Evolutionary conservation across 2,888 invertebrate genomes (phyloP), one percentile per base, ranked within the genome.

Genomic region (Agriopis aurantiaria): DNA sequence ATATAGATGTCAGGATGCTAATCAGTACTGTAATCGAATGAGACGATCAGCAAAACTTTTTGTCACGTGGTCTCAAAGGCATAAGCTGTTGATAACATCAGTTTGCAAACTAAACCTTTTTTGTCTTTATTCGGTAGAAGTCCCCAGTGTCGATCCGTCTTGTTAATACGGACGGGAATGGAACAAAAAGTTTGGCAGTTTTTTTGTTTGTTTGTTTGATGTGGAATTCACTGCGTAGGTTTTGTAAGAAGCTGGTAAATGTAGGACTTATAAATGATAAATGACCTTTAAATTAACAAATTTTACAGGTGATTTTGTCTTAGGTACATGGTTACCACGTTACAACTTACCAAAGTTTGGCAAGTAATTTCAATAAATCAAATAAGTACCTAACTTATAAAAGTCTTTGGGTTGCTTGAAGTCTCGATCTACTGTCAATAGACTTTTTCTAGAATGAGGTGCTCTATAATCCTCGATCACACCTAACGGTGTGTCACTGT

Each of bases 11-110:
- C 84, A 85, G 76, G 82, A 79, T 72, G 75, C 82, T 85, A 85
- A 88, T 88, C 86, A 85, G 83, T 78, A 82, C 83, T 76, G 74
- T 80, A 87, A 89, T 90, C 90, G 79, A 71, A 75, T 76, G 77
- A 81, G 83, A 79, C 82, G 80, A 89, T 90, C 90, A 82, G 81
- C 80, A 82, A 87, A 84, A 79, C 77, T 83, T 88, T 91, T 89
- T 91, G 75, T 72, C 75, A 81, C 70, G 71, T 76, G 78, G 76
- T 84, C 83, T 86, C 80, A 84, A 86, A 85, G 85, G 81, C 79
- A 76, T 79, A 70, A 80, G 86, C 92, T 88, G 69, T 89, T 85
- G 92, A 92, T 92, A 90, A 81, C 85, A 85, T 88, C 84, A 85
- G 83, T 87, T 89, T 85, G 88, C 90, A 84, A 91, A 88, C 88